phyloP scores from a whole-genome alignment of 2,113 vertebrate species.

The Aegithalos caudatus region DNA sequence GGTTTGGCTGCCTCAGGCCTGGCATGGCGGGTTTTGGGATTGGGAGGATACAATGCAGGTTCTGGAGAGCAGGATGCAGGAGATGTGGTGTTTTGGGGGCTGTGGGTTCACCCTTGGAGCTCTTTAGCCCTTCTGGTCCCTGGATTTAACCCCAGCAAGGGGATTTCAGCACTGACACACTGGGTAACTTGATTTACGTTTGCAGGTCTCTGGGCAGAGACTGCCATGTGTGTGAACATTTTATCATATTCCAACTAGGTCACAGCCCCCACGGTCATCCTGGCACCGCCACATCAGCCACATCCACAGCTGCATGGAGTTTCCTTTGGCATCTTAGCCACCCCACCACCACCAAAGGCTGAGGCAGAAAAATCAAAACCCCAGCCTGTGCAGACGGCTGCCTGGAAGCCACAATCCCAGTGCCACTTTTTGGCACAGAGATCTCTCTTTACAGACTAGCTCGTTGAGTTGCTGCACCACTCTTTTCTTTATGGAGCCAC shows the following conservation, averaged over 20 bases:
- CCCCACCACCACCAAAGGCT: not conserved
- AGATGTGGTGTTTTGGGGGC: accelerated
- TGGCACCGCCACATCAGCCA: not conserved
- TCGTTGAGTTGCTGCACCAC: not conserved
- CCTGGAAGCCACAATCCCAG: accelerated
- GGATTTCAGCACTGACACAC: not conserved
- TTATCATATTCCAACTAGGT: not conserved
- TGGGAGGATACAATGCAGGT: accelerated
- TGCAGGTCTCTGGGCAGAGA: not conserved
- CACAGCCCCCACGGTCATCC: not conserved
- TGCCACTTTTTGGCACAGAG: not conserved
- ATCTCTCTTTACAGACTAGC: constrained; percentile 19
- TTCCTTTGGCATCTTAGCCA: not conserved
- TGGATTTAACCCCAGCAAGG: not conserved
- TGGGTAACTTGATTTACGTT: not conserved
- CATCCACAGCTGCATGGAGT: accelerated
- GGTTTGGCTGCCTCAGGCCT: not conserved
- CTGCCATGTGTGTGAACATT: accelerated
- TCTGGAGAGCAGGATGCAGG: not conserved
- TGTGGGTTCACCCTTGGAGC: not conserved
- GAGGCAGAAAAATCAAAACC: not conserved
- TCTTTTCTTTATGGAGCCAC: constrained; percentile 33
- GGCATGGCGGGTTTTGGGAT: accelerated
- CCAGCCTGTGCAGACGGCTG: not conserved
- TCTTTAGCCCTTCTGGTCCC: not conserved